phyloP scores from a whole-genome alignment of 2,888 invertebrate genomes.

The Pocota personata region DNA sequence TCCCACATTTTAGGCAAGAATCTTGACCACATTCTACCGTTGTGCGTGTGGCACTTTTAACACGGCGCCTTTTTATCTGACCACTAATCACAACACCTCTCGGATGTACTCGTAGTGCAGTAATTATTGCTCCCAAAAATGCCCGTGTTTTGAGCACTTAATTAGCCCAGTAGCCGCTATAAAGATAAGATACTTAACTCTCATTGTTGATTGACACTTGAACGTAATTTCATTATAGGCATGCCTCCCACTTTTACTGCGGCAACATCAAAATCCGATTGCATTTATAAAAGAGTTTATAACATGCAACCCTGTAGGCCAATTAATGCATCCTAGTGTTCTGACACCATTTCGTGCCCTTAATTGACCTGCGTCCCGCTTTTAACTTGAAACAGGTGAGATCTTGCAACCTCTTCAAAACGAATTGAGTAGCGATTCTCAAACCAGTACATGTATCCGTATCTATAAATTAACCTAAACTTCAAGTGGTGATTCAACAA shows the following conservation, averaged over 20 bases:
- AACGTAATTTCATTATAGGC: not conserved
- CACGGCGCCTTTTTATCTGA: conserved; percentile 34
- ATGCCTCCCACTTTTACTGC: conserved; percentile 10
- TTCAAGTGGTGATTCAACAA: conserved; percentile 18
- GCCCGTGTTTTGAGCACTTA: conserved; percentile 23
- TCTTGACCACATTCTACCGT: conserved; percentile 1
- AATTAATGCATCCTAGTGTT: not conserved
- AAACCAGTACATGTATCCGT: not conserved
- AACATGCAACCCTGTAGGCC: conserved; percentile 31
- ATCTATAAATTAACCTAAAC: conserved; percentile 26
- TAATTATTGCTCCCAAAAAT: not conserved
- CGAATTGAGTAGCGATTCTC: not conserved
- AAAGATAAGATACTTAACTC: conserved; percentile 20
- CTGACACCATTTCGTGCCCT: conserved; percentile 24
- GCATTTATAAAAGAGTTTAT: conserved; percentile 5
- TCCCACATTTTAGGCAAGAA: not conserved
- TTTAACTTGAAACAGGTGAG: not conserved
- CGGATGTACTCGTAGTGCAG: not conserved
- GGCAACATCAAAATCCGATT: conserved; percentile 15
- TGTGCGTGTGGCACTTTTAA: not conserved
- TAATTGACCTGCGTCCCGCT: conserved; percentile 51
- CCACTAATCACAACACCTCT: conserved; percentile 29
- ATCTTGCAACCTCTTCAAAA: not conserved
- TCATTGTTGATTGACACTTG: conserved; percentile 40
- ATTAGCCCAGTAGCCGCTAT: conserved; percentile 18